A percentile compares a stretch with the other conserved stretches of the same genome.
Evolutionary conservation across 2,113 vertebrate species (phyloP).

Genomic region (Xiphophorus maculatus): DNA sequence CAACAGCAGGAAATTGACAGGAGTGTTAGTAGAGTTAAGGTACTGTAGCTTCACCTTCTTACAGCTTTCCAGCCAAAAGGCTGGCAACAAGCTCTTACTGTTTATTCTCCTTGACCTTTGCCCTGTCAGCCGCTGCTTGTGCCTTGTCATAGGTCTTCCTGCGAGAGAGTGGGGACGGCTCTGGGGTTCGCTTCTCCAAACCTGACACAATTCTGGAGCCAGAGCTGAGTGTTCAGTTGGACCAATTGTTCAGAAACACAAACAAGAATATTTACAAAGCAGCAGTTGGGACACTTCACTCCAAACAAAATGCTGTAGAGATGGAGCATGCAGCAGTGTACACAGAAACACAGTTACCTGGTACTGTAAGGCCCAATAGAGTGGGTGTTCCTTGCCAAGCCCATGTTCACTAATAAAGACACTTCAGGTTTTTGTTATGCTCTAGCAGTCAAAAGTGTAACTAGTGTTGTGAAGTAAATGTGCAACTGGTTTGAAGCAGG

Average conservation of each 20-base stretch:
- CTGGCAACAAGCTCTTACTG: slow-evolving; percentile 85
- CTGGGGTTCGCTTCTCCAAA: slow-evolving; percentile 86
- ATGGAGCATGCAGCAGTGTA: slow-evolving; percentile 52
- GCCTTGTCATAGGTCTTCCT: slow-evolving; percentile 92
- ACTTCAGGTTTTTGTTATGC: neutral
- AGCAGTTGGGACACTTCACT: slow-evolving; percentile 43
- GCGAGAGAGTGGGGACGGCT: slow-evolving; percentile 90
- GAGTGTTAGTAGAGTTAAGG: slow-evolving; percentile 53
- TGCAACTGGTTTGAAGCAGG: slow-evolving; percentile 2
- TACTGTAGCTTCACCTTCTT: neutral
- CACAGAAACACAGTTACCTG: slow-evolving; percentile 65
- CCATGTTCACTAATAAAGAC: slow-evolving; percentile 28
- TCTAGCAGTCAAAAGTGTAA: neutral
- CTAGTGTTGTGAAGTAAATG: neutral
- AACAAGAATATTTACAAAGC: slow-evolving; percentile 37
- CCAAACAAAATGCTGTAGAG: slow-evolving; percentile 14
- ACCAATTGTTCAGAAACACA: slow-evolving; percentile 55
- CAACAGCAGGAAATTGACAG: slow-evolving; percentile 47
- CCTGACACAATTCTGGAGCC: slow-evolving; percentile 80
- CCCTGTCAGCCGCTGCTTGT: slow-evolving; percentile 81
- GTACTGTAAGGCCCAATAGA: slow-evolving; percentile 45
- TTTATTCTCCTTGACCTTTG: slow-evolving; percentile 92
- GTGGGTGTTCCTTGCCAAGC: slow-evolving; percentile 41
- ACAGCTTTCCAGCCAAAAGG: slow-evolving; percentile 38
- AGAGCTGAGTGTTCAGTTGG: slow-evolving; percentile 70